A percentile compares a stretch with the other conserved stretches of the same genome.
Evolutionary conservation across 2,113 vertebrate genomes (phyloP).

Genomic region (Strix uralensis): DNA sequence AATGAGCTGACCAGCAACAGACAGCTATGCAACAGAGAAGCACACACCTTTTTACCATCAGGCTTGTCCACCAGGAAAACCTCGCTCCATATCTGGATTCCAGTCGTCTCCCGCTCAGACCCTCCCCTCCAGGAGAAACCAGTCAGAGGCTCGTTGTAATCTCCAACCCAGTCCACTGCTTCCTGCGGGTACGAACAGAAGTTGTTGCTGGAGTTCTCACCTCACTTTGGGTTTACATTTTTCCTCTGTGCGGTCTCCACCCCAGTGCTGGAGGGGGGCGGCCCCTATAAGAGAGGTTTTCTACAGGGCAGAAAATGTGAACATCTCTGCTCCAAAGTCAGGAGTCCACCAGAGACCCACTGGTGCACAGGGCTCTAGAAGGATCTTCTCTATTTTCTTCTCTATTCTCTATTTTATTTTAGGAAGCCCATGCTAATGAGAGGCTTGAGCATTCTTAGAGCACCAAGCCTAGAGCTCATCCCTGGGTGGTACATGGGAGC

Average conservation of each 20-base stretch:
- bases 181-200: slow-evolving; percentile 71
- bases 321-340: not conserved
- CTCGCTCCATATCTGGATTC: slow-evolving; percentile 98
- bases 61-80: slow-evolving; percentile 95
- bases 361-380: not conserved
- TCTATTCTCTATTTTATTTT: not conserved
- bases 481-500: not conserved
- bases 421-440: not conserved
- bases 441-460: not conserved
- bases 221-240: not conserved
- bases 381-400: not conserved
- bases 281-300: not conserved
- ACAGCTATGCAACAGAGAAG: not conserved
- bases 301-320: not conserved
- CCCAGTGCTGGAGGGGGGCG: not conserved
- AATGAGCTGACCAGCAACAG: not conserved
- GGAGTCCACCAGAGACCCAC: not conserved
- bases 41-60: slow-evolving; percentile 87
- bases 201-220: not conserved
- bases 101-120: slow-evolving; percentile 94
- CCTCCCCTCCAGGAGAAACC: slow-evolving; percentile 98
- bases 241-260: not conserved
- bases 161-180: slow-evolving; percentile 87
- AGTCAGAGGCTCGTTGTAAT: slow-evolving; percentile 89
- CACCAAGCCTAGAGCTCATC: not conserved